Evolutionary conservation across 2,113 vertebrate genomes (phyloP), one percentile per base, ranked within the genome.

Genomic region (Illadopsis cleaveri): DNA sequence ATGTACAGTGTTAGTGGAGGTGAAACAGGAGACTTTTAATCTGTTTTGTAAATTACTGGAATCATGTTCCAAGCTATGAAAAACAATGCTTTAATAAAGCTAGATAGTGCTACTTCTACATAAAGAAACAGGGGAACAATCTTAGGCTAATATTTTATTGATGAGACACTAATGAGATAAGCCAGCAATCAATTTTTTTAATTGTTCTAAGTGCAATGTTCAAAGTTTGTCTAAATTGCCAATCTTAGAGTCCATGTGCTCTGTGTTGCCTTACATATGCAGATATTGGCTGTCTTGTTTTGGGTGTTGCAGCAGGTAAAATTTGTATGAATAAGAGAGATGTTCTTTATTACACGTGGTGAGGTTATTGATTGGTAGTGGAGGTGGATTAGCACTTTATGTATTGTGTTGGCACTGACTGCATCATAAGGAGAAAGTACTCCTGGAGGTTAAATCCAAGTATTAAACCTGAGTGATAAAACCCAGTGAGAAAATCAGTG

Each of bases 131-230:
- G n/a, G 22, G 11, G 15, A 70, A 17, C 61, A 86, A 66, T 91
- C 78, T 90, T 92, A 69, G 58, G 51, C 58, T 90, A 64, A 27
- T 86, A 53, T 81, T 88, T 80, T 91, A 90, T 92, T 93, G 85
- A 86, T 95, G 79, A 90, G 68, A 51, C 17, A n/a, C 37, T 95
- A 83, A 83, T 78, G 87, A 88, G 85, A 86, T 92, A 90, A 96
- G 7, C n/a, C 47, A 88, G 44, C 60, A 83, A 45, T 85, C 60
- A 47, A 56, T 93, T 90, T 65, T 71, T 86, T 50, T 0, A 87
- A 73, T 90, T 89, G 82, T 58, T 88, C 8, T 28, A 60, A 73
- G 56, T 64, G 68, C 37, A 62, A 21, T 40, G 19, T 73, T 93
- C 64, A 44, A 48, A 83, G 38, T 72, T 86, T 66, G 27, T 48